Evolutionary conservation across 2,797 vertebrate genomes (phyloP).

Genomic region (Lacerta agilis): DNA sequence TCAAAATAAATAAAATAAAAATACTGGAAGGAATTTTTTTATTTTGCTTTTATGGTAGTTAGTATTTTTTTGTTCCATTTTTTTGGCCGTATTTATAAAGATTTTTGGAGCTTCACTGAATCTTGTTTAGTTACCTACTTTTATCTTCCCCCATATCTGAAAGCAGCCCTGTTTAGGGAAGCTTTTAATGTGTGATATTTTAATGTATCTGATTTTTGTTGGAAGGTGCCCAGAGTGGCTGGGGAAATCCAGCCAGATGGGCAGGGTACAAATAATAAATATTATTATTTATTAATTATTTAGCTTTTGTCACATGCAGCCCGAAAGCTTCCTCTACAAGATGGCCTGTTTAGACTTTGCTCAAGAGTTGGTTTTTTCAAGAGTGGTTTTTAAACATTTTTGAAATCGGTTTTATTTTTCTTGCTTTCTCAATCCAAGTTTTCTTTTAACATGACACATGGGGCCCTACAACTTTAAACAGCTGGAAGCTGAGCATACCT

Average conservation of each 20-base stretch:
- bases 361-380: constrained; percentile 29
- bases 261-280: too few relatives aligned
- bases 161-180: too few relatives aligned
- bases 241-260: too few relatives aligned
- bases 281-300: too few relatives aligned
- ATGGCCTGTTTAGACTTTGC: constrained; percentile 52
- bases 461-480: constrained; percentile 36
- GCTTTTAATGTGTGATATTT: too few relatives aligned
- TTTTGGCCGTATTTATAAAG: constrained; percentile 89
- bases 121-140: constrained; percentile 84
- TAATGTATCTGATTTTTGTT: too few relatives aligned
- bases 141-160: constrained; percentile 77
- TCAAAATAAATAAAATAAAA: too few relatives aligned
- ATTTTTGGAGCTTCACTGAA: constrained; percentile 89
- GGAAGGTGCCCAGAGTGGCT: too few relatives aligned
- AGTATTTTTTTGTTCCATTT: too few relatives aligned
- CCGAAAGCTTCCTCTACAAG: constrained; percentile 71
- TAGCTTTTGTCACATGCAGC: constrained; percentile 76
- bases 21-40: too few relatives aligned
- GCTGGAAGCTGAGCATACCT: constrained; percentile 70
- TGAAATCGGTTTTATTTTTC: constrained; percentile 36
- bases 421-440: constrained; percentile 18
- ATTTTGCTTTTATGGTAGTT: too few relatives aligned
- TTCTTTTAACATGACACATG: constrained; percentile 34
- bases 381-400: constrained; percentile 47